Conservation (phyloP, 2,113 vertebrate species). For the Lepisosteus oculatus region DNA sequence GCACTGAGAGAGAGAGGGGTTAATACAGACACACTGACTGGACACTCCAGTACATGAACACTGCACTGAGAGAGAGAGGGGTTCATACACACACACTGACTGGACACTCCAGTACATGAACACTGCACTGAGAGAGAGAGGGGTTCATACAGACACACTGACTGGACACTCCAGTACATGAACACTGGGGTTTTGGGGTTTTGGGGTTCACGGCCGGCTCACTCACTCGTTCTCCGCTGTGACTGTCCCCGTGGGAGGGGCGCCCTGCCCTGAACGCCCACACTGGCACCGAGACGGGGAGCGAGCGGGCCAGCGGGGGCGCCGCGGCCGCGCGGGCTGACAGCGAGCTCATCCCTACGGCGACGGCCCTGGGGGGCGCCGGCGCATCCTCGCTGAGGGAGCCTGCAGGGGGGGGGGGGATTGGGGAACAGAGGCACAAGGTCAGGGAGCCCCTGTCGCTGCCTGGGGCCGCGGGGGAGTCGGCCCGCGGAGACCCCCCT, state of each 20-base stretch:
- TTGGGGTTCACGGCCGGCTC: no score
- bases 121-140: not conserved
- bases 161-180: not conserved
- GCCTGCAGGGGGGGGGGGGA: constrained; percentile 51
- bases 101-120: not conserved
- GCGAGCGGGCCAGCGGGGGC: constrained; percentile 75
- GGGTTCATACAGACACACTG: not conserved
- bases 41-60: not conserved
- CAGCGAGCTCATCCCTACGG: constrained; percentile 47
- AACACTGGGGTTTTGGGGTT: no score
- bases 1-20: no score
- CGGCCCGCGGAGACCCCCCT: not conserved
- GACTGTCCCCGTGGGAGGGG: constrained; percentile 64
- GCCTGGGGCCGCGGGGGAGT: not conserved
- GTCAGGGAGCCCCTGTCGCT: not conserved
- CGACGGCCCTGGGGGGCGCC: constrained; percentile 54
- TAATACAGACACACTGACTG: no score
- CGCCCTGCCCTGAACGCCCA: constrained; percentile 78
- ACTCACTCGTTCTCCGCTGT: constrained; percentile 68
- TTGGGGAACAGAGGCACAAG: not conserved
- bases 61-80: not conserved
- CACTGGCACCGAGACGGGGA: constrained; percentile 82
- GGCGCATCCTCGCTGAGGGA: constrained; percentile 80
- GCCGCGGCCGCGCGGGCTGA: constrained; percentile 53
- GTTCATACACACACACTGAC: not conserved